phyloP scores from a whole-genome alignment of 2,888 invertebrate species.

The Disparrhopalites patrizii region DNA sequence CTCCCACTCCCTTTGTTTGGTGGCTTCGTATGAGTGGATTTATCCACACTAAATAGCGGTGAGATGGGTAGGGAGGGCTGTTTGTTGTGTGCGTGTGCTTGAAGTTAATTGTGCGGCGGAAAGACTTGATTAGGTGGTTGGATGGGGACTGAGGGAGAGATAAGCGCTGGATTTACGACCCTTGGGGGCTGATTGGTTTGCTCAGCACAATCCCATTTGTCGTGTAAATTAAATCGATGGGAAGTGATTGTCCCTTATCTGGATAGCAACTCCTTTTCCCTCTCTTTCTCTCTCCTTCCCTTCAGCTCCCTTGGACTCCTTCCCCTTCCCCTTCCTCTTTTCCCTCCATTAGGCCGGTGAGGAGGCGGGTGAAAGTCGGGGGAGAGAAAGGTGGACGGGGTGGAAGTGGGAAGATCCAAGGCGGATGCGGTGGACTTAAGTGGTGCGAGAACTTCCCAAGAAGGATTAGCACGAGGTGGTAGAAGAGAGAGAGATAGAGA shows the following conservation, averaged over 20 bases:
- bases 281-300: no score
- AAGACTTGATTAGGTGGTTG: neutral
- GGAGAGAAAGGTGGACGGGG: no score
- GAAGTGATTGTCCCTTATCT: neutral
- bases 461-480: neutral
- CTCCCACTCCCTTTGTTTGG: no score
- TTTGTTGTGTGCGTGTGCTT: constrained; percentile 23
- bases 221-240: constrained; percentile 18
- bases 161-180: neutral
- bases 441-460: neutral
- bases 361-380: no score
- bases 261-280: no score
- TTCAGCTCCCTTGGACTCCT: neutral
- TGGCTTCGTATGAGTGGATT: no score
- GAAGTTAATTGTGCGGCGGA: constrained; percentile 18
- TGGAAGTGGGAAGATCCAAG: no score
- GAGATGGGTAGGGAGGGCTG: neutral
- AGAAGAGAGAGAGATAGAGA: neutral
- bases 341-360: no score
- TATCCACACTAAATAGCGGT: no score
- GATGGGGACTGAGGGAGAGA: neutral
- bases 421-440: neutral
- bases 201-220: constrained; percentile 4
- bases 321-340: neutral
- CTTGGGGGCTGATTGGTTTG: neutral